phyloP scores from a whole-genome alignment of 2,113 vertebrate species.

The Corythaeola cristata region DNA sequence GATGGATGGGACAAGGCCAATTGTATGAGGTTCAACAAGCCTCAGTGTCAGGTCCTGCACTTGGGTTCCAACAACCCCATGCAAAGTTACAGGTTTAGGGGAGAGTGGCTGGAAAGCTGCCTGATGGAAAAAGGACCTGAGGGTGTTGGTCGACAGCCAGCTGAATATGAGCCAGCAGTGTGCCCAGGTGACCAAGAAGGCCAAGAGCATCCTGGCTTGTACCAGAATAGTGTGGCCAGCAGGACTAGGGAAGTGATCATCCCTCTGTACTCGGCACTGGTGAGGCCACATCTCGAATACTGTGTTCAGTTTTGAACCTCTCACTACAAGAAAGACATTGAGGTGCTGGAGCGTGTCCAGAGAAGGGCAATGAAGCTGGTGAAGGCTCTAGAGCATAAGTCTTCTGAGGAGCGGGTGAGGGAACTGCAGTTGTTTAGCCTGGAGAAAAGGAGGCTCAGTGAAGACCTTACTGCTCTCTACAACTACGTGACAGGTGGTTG shows the following conservation, averaged over 20 bases:
- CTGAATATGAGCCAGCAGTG: not conserved
- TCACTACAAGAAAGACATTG: not conserved
- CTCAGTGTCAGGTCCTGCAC: too few relatives aligned
- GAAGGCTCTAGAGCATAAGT: not conserved
- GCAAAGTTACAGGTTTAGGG: too few relatives aligned
- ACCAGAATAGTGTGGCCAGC: not conserved
- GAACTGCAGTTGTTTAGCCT: not conserved
- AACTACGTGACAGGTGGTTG: not conserved
- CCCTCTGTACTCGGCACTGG: not conserved
- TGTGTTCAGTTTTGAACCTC: not conserved
- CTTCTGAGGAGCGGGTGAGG: not conserved
- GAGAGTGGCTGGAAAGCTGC: too few relatives aligned
- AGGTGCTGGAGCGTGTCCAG: not conserved
- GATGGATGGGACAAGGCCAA: fast-evolving
- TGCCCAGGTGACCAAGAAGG: not conserved
- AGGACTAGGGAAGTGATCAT: not conserved
- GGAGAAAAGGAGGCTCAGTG: not conserved
- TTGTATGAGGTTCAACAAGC: too few relatives aligned
- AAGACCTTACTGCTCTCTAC: not conserved
- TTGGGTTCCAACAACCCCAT: too few relatives aligned
- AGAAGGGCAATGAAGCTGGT: not conserved
- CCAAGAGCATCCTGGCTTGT: not conserved
- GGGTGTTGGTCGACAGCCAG: too few relatives aligned
- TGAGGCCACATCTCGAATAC: not conserved
- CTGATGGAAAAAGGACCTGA: too few relatives aligned